phyloP scores from a whole-genome alignment of 2,888 invertebrate species.

The Noctua comes region DNA sequence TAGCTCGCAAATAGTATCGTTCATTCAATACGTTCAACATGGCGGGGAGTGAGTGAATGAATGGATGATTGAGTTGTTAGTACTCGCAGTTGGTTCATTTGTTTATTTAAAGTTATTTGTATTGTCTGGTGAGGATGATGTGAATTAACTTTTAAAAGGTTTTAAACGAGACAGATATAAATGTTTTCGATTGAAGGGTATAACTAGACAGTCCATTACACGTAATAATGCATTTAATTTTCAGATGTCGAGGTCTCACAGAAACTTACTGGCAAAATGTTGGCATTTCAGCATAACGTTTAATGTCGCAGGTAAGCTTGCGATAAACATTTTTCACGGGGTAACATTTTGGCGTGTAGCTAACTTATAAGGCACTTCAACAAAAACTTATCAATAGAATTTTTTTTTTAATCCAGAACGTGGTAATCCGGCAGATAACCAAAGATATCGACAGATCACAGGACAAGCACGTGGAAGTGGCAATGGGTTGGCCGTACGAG shows the following conservation, averaged over 20 bases:
- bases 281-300: too few relatives aligned
- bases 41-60: slow-evolving; percentile 72
- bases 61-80: slow-evolving; percentile 84
- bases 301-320: too few relatives aligned
- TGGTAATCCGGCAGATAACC: too few relatives aligned
- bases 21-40: slow-evolving; percentile 68
- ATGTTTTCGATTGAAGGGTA: background rate
- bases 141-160: slow-evolving; percentile 20
- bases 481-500: too few relatives aligned
- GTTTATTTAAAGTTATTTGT: slow-evolving; percentile 31
- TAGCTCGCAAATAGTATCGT: slow-evolving; percentile 64
- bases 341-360: too few relatives aligned
- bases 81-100: slow-evolving; percentile 65
- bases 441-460: too few relatives aligned
- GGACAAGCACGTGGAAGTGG: too few relatives aligned
- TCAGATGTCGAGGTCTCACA: background rate
- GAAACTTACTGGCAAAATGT: too few relatives aligned
- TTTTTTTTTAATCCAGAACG: too few relatives aligned
- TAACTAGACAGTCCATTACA: background rate
- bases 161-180: background rate
- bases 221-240: background rate
- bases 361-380: too few relatives aligned
- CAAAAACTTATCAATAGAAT: too few relatives aligned
- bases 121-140: slow-evolving; percentile 13
- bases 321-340: too few relatives aligned